A percentile compares a stretch with the other conserved stretches of the same genome.
Conservation (phyloP, 2,888 invertebrate genomes). For the Mimas tiliae region DNA sequence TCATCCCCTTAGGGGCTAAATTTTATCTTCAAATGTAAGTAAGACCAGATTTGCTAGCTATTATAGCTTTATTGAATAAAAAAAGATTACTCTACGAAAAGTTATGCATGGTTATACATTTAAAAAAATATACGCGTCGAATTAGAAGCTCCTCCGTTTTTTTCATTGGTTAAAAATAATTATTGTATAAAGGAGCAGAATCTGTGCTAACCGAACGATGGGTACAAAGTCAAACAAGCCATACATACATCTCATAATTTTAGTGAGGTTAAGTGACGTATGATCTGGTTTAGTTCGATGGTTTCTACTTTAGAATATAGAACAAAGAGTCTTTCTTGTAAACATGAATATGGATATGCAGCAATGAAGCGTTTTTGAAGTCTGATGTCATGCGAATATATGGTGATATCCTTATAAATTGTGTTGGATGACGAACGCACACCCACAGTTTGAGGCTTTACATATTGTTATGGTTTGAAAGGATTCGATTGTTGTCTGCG, state of each 20-base stretch:
- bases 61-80: no score
- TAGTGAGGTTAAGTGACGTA: constrained; percentile 25
- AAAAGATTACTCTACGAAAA: no score
- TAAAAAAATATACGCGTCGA: no score
- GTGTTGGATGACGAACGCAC: constrained; percentile 2
- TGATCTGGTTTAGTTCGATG: constrained; percentile 21
- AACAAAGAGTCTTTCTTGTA: constrained; percentile 12
- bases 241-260: constrained; percentile 12
- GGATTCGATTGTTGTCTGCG: neutral
- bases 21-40: no score
- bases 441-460: constrained; percentile 10
- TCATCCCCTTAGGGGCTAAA: no score
- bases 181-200: no score
- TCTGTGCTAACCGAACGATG: neutral
- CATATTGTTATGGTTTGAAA: constrained; percentile 16
- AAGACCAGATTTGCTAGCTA: no score
- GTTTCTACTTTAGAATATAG: constrained; percentile 14
- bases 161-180: no score
- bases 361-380: neutral
- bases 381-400: constrained; percentile 19
- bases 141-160: no score
- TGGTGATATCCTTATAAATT: constrained; percentile 19
- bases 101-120: no score
- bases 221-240: neutral
- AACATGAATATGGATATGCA: constrained; percentile 5